phyloP scores from a whole-genome alignment of 2,113 vertebrate genomes.

The Drymodes brunneopygia region DNA sequence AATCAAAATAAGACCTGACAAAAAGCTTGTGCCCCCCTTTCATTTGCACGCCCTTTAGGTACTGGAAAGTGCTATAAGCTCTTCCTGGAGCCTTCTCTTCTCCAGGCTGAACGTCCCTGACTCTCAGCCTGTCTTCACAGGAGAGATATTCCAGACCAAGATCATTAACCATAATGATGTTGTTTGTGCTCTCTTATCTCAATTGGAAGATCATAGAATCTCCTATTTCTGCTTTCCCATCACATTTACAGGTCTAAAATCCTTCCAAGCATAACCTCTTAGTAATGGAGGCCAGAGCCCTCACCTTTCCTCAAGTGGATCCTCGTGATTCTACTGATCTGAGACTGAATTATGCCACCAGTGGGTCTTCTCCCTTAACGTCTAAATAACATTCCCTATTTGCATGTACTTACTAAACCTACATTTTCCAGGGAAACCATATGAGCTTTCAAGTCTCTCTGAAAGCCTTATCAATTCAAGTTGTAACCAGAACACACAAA shows the following conservation, averaged over 20 bases:
- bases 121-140: neutral
- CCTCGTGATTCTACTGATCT: neutral
- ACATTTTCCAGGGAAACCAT: neutral
- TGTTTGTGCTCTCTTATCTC: neutral
- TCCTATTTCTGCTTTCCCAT: neutral
- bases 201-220: neutral
- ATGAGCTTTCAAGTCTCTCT: neutral
- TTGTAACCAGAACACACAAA: neutral
- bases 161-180: neutral
- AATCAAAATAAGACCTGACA: neutral
- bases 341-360: neutral
- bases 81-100: neutral
- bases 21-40: neutral
- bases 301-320: neutral
- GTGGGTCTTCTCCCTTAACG: neutral
- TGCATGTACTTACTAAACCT: rapidly evolving
- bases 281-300: neutral
- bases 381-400: neutral
- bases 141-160: neutral
- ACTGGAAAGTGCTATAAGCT: neutral
- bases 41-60: neutral
- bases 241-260: neutral
- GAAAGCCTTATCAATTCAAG: neutral
- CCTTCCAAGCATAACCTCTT: neutral
- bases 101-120: neutral